Base-by-base conservation (phyloP, 2,888 invertebrate species). In the Cerceris rybyensis region DNA sequence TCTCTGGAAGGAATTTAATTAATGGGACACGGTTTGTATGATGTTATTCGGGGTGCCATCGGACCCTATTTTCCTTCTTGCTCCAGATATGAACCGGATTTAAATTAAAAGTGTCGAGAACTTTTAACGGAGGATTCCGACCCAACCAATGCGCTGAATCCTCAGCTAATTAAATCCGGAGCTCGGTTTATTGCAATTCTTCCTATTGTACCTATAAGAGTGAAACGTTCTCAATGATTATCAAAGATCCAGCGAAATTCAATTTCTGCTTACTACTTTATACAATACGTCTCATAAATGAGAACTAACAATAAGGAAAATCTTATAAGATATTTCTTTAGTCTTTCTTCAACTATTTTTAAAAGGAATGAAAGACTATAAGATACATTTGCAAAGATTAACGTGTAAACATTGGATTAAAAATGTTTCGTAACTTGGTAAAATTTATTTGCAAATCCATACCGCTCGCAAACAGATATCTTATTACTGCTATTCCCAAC, bases 1-100 rank as follows among this genome's bases (percentile, higher is more conserved):
- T 86, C 79, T 76, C 80, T 83, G 63, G 74, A 78, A 87, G 91
- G 91, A 91, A 91, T 91, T 91, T 91, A 90, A 91, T 91, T 91
- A 91, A 90, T 90, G 83, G 87, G 84, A 85, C 85, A 82, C 83
- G 85, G 85, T 87, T 88, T 86, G 88, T 88, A 88, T 87, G 88
- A 88, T 88, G 87, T 89, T 89, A 89, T 87, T 88, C 87, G 84
- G 75, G 59, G 77, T 42, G 70, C 70, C 64, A 70, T 65, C 54
- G 75, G 68, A 46, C 59, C 63, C 59, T 60, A 55, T 66, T 65
- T 67, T 70, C 63, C 17, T 42, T 58, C 66, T 82, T 75, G 70
- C 79, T 83, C 78, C 74, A 89, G 89, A 90, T 90, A 89, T 89
- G 88, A 89, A 88, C 84, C 82, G 81, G 86, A 90, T 88, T 89